phyloP scores from a whole-genome alignment of 2,113 vertebrate species.

The Boleophthalmus pectinirostris region DNA sequence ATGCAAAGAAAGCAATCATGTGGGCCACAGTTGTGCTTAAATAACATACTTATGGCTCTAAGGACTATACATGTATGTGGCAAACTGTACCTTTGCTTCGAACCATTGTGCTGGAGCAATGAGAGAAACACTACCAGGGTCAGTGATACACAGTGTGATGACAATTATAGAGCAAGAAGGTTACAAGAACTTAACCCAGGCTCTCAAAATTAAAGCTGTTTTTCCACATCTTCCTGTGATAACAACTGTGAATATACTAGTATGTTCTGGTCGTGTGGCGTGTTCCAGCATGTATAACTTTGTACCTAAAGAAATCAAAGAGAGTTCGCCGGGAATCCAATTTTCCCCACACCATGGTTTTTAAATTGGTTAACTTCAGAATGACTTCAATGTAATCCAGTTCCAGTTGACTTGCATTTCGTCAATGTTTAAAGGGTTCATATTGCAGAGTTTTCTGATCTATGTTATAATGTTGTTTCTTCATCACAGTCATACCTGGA shows the following conservation, averaged over 20 bases:
- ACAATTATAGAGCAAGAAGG: not conserved
- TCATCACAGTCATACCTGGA: too few relatives aligned
- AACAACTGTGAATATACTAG: not conserved
- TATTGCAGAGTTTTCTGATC: too few relatives aligned
- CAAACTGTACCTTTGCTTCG: slow-evolving; percentile 26
- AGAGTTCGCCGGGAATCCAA: not conserved
- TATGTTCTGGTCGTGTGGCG: not conserved
- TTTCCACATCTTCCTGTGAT: not conserved
- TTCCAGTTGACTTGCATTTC: too few relatives aligned
- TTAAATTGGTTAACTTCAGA: not conserved
- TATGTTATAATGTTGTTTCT: too few relatives aligned
- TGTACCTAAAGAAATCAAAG: not conserved
- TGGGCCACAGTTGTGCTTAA: slow-evolving; percentile 13
- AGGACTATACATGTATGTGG: not conserved
- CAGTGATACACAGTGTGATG: not conserved
- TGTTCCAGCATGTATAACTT: not conserved
- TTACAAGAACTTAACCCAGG: not conserved
- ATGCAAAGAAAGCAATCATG: slow-evolving; percentile 23
- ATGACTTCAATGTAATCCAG: not conserved
- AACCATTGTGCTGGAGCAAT: slow-evolving; percentile 3
- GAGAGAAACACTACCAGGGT: not conserved
- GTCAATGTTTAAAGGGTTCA: too few relatives aligned
- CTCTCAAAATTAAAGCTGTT: not conserved
- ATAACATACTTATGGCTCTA: slow-evolving; percentile 20
- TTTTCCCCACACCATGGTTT: not conserved